phyloP scores from a whole-genome alignment of 1,140 invertebrate species.

The Ceratina australensis region DNA sequence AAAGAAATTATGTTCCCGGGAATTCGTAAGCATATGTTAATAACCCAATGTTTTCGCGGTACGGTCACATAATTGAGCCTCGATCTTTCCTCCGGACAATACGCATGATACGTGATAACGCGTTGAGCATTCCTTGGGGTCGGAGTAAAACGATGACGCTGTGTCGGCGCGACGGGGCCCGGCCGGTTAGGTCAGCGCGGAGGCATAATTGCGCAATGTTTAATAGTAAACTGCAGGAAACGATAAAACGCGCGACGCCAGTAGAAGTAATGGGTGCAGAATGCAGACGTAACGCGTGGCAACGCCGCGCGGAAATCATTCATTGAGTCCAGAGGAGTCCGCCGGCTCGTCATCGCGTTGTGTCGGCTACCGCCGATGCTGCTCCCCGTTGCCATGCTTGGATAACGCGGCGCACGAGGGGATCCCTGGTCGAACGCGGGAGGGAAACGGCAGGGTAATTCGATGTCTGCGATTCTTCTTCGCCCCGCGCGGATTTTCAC shows the following conservation, averaged over 20 bases:
- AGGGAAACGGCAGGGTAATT: slow-evolving; percentile 37
- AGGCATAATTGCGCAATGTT: slow-evolving; percentile 47
- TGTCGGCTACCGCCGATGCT: slow-evolving; percentile 13
- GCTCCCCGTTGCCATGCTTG: slow-evolving; percentile 37
- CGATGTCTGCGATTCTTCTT: slow-evolving; percentile 52
- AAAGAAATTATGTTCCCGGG: too few species aligned
- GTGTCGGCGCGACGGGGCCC: slow-evolving; percentile 1
- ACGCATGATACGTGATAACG: background rate
- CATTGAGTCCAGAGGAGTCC: slow-evolving; percentile 71
- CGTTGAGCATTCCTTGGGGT: background rate
- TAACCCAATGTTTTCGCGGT: too few species aligned
- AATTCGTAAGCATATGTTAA: too few species aligned
- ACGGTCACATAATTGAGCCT: background rate
- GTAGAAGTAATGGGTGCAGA: slow-evolving; percentile 61
- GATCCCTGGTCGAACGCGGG: background rate
- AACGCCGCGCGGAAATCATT: slow-evolving; percentile 78
- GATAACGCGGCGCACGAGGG: slow-evolving; percentile 27
- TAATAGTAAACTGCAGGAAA: slow-evolving; percentile 45
- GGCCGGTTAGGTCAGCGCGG: slow-evolving; percentile 34
- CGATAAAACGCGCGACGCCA: slow-evolving; percentile 49
- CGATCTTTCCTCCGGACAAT: background rate
- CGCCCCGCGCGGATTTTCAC: too few species aligned
- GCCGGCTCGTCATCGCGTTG: slow-evolving; percentile 4
- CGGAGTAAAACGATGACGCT: slow-evolving; percentile 32
- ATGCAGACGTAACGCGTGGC: slow-evolving; percentile 65